These are phyloP conservation scores for Aplysia californica DNA, from an alignment of 1,140 invertebrate genomes.

Conservation along the genomic window DNA sequence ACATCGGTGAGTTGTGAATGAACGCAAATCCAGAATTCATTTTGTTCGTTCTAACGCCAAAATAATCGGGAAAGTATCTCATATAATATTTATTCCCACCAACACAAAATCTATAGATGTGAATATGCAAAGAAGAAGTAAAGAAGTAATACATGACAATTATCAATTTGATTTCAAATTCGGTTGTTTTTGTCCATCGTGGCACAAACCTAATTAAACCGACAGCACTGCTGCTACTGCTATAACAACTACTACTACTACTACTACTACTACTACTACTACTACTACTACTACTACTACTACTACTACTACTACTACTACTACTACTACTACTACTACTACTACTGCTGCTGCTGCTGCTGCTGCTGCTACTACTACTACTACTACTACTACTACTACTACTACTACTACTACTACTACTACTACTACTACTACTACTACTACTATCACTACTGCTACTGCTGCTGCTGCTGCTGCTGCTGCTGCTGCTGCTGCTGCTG, in stretches of 20 bases:
- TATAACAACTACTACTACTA: neutral
- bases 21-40: too few relatives aligned
- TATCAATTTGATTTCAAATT: too few relatives aligned
- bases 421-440: neutral
- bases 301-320: neutral
- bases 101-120: too few relatives aligned
- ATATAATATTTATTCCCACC: too few relatives aligned
- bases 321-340: slow-evolving; percentile 1
- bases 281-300: too few relatives aligned
- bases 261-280: too few relatives aligned
- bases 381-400: slow-evolving; percentile 13
- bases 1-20: too few relatives aligned
- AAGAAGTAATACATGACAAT: too few relatives aligned
- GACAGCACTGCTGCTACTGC: neutral
- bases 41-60: too few relatives aligned
- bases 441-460: neutral
- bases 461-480: neutral
- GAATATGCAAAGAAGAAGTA: too few relatives aligned
- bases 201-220: neutral
- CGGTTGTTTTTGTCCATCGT: too few relatives aligned
- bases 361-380: slow-evolving; percentile 11
- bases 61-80: too few relatives aligned
- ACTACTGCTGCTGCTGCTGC: neutral
- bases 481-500: neutral
- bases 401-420: slow-evolving; percentile 15